Evolutionary conservation across 1,140 invertebrate genomes (phyloP).

Genomic region (Drosophila tristis): DNA sequence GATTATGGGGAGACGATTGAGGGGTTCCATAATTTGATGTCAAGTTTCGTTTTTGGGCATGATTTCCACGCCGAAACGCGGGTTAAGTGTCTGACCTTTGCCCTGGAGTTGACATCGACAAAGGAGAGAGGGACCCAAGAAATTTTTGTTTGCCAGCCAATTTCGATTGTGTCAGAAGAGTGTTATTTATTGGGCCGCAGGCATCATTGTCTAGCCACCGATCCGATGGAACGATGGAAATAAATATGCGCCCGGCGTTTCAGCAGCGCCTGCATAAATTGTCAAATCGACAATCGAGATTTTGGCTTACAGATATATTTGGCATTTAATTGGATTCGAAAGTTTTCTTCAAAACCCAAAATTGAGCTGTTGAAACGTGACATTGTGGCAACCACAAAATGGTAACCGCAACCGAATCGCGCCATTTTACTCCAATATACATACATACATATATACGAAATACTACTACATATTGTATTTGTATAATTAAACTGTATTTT

Average conservation of each 20-base stretch:
- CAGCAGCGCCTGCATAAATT: constrained; percentile 59
- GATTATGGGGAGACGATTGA: constrained; percentile 22
- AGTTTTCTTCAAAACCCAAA: constrained; percentile 63
- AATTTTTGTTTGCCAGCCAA: constrained; percentile 79
- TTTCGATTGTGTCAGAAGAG: constrained; percentile 76
- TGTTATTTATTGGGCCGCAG: constrained; percentile 65
- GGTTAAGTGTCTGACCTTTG: constrained; percentile 68
- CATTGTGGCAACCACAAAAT: constrained; percentile 52
- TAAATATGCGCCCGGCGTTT: constrained; percentile 62
- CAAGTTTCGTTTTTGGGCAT: constrained; percentile 40
- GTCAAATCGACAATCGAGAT: constrained; percentile 59
- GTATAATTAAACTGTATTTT: constrained; percentile 59
- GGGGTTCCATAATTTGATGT: constrained; percentile 69
- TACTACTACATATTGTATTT: neutral
- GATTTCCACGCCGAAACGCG: constrained; percentile 17
- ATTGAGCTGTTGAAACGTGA: constrained; percentile 76
- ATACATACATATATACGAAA: constrained; percentile 43
- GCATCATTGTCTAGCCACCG: constrained; percentile 68
- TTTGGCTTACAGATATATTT: constrained; percentile 23
- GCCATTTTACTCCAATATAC: constrained; percentile 19
- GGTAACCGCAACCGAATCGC: constrained; percentile 45
- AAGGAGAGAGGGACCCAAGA: constrained; percentile 8
- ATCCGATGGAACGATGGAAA: constrained; percentile 43
- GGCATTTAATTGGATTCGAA: constrained; percentile 71
- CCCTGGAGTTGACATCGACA: constrained; percentile 25